These are phyloP conservation scores for Lordiphosa andalusiaca DNA, from an alignment of 2,888 invertebrate species.

Conservation along the genomic window DNA sequence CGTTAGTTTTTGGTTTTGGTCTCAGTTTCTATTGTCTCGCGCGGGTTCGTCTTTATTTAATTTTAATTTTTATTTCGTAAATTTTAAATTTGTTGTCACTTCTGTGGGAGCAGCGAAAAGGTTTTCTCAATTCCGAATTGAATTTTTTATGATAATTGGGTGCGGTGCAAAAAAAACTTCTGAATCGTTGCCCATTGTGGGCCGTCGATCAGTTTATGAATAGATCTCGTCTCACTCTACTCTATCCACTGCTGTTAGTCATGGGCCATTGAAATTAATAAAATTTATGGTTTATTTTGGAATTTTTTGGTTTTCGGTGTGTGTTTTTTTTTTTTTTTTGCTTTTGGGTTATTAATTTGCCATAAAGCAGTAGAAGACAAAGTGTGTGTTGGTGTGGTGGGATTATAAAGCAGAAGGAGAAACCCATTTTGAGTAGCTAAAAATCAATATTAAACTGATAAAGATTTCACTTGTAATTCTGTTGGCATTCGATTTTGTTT, in stretches of 20 bases:
- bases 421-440: no score
- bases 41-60: conserved; percentile 53
- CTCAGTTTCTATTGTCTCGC: conserved; percentile 11
- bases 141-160: conserved; percentile 63
- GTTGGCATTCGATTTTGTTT: no score
- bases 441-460: no score
- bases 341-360: conserved; percentile 65
- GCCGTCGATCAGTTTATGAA: conserved; percentile 33
- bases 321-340: conserved; percentile 28
- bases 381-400: conserved; percentile 34
- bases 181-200: conserved; percentile 62
- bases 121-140: conserved; percentile 49
- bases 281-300: conserved; percentile 72
- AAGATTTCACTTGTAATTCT: no score
- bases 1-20: conserved; percentile 38
- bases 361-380: conserved; percentile 58
- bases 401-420: no score
- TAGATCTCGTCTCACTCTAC: conserved; percentile 13
- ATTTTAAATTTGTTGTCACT: conserved; percentile 73
- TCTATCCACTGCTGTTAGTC: conserved; percentile 33
- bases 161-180: conserved; percentile 55
- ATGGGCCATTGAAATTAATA: conserved; percentile 58
- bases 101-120: conserved; percentile 64
- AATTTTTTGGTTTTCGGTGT: conserved; percentile 26
- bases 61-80: conserved; percentile 76